phyloP scores from a whole-genome alignment of 2,113 vertebrate species.

The Felis catus region F.catus_Fca126_mat1.0 CM031428.1:56827001-56827500 shows the following conservation, averaged over 20 bases:
- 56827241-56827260: background rate
- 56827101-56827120: background rate
- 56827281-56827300: background rate
- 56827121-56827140: background rate
- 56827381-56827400: background rate
- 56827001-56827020: background rate
- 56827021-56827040: background rate
- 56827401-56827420: background rate
- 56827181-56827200: background rate
- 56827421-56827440: too few species aligned
- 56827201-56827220: background rate
- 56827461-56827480: too few species aligned
- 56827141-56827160: background rate
- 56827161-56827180: background rate
- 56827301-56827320: background rate
- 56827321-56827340: background rate
- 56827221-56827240: background rate
- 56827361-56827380: background rate
- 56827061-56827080: background rate
- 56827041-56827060: background rate
- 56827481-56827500: too few species aligned
- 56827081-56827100: background rate
- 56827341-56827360: background rate
- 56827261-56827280: background rate
- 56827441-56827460: too few species aligned